Base-by-base conservation (phyloP, 2,888 invertebrate species). In the Tortrix viridana region DNA sequence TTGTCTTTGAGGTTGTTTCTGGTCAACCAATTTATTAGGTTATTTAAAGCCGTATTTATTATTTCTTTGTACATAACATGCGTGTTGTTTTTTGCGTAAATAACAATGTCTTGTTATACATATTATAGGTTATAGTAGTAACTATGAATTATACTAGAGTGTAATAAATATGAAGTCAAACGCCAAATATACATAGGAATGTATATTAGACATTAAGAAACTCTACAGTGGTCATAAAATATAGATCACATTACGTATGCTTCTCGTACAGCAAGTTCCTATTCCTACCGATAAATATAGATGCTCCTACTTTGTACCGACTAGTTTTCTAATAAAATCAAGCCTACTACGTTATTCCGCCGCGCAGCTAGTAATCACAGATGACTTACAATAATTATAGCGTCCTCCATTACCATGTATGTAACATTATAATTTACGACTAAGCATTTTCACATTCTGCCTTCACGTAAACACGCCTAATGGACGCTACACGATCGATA, bases 391-490 rank as follows among this genome's bases (percentile, higher is more conserved):
- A 19, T 60, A 67, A 65, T 67, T 65, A 60, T 32, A 55, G 32
- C 22, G 61, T 52, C 52, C 50, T 43, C 57, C 43, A 62, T 57
- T 63, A 63, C 63, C 47, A 38, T 41, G 63, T 47, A 53, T 61
- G 61, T 50, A 50, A 38, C 44, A 26, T 26, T 41, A 47, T 46
- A 54, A n/a, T 54, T 54, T 60, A 56, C 48, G 54, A 56, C 50
- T 22, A 46, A 23, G 19, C 23, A 47, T 63, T 57, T 63, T 52
- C 56, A 47, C 62, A 57, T 62, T 62, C 50, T 50, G 41, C 49
- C 37, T 16, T n/a, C 70, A 66, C 75, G 71, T 80, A 81, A 82
- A 80, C 78, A 76, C 74, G 71, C 71, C 76, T 84, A 82, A 84
- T 80, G 75, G 72, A 53, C 32, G 73, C 69, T 53, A 63, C 65